These are phyloP conservation scores for Calameuta pallipes DNA, from an alignment of 2,888 invertebrate species.

Conservation along the genomic window DNA sequence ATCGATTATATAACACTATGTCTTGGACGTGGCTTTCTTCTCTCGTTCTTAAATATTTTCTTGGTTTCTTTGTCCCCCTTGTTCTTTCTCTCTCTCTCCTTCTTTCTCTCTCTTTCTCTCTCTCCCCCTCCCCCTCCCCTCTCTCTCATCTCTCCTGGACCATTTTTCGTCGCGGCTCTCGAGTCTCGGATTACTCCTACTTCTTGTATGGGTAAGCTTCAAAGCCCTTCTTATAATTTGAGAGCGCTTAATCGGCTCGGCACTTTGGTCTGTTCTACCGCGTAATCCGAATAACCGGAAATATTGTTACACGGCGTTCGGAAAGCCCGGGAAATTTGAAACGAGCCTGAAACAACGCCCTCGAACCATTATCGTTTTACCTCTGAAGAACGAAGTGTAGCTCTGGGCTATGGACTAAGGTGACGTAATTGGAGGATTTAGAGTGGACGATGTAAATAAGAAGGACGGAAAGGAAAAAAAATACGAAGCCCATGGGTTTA, in stretches of 20 bases:
- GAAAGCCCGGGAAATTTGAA: neutral
- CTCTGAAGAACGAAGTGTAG: neutral
- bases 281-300: neutral
- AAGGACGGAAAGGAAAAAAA: neutral
- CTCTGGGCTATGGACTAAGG: neutral
- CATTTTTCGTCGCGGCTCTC: constrained; percentile 4
- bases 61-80: constrained; percentile 4
- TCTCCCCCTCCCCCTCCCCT: constrained; percentile 4
- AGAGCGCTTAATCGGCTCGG: neutral
- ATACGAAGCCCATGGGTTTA: neutral
- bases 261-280: no score
- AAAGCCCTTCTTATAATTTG: neutral
- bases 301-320: neutral
- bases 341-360: neutral
- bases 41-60: neutral
- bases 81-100: constrained; percentile 4
- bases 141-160: neutral
- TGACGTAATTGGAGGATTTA: neutral
- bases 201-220: neutral
- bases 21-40: neutral
- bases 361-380: neutral
- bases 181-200: neutral
- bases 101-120: neutral
- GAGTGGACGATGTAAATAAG: neutral
- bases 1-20: neutral